phyloP scores from a whole-genome alignment of 1,140 invertebrate genomes.

The Ephestia elutella region DNA sequence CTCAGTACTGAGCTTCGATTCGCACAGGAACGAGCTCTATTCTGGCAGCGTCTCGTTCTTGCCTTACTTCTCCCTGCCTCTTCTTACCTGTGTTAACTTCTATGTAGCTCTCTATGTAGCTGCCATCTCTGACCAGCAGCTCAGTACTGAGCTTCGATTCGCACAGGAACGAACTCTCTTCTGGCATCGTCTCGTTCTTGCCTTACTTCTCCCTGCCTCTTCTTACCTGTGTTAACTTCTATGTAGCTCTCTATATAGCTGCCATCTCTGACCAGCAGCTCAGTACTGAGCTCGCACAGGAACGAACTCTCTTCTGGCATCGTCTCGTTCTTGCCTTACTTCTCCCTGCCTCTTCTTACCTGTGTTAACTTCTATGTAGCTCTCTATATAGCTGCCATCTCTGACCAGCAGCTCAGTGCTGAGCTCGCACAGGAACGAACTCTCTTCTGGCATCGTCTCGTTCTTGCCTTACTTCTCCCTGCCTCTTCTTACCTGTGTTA shows the following conservation, averaged over 20 bases:
- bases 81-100: conserved; percentile 46
- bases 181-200: conserved; percentile 57
- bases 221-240: conserved; percentile 42
- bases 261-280: conserved; percentile 47
- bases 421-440: conserved; percentile 60
- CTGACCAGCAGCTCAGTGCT: conserved; percentile 47
- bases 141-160: conserved; percentile 54
- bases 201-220: conserved; percentile 38
- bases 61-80: too few species aligned
- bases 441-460: conserved; percentile 59
- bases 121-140: conserved; percentile 47
- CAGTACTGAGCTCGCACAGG: conserved; percentile 53
- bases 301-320: conserved; percentile 62
- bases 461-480: conserved; percentile 42
- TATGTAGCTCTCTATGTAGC: conserved; percentile 59
- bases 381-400: conserved; percentile 56
- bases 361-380: conserved; percentile 49
- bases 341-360: conserved; percentile 41
- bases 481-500: conserved; percentile 43
- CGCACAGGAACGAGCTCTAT: too few species aligned
- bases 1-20: too few species aligned
- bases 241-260: conserved; percentile 61
- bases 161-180: conserved; percentile 62
- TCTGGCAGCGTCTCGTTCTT: too few species aligned
- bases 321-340: conserved; percentile 49